Base-by-base conservation (phyloP, 2,797 vertebrate genomes). In the Melanotaenia pygmaea region DNA sequence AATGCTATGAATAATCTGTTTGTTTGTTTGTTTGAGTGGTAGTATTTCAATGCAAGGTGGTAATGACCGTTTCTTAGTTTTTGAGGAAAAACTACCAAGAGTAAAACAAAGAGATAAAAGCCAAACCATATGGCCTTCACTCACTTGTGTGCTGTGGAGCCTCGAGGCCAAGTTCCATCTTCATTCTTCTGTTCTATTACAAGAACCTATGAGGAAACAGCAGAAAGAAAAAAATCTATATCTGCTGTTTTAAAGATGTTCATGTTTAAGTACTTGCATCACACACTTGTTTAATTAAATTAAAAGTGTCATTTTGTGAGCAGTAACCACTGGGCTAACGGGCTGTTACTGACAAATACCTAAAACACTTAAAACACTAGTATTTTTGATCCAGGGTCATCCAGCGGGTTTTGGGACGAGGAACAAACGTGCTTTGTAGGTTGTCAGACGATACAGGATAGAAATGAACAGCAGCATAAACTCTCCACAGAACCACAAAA, bases 131-230 rank as follows among this genome's bases (percentile, higher is more conserved):
- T 51, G 64, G 53, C 65, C 30, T 67, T 81, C 83, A 96, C 97
- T 97, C 95, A 99, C 98, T 97, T 99, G 82, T 96, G 93, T 89
- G 96, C 85, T 66, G 96, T 95, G 89, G 96, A 96, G 91, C 97
- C 97, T 91, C 97, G 95, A 72, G 98, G 98, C 98, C 98, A 99
- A 0, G 97, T 87, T 90, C 98, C 98, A 59, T 99, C 98, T 89
- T 97, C 96, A 61, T 95, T 98, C 95, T 97, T 98, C 94, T 98
- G 96, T 92, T 99, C 98, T 94, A 99, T 99, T 78, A 99, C 98
- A 40, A 99, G 96, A 82, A 99, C 95, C 98, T 99, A 94, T 16
- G 45, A 7, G 70, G 74, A 82, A 72, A 85, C 7, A 4, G 37
- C 2, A 76, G 3, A 74, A 26, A 72, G 53, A 74, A 64, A 62